A percentile compares a stretch with the other conserved stretches of the same genome.
Evolutionary conservation across 1,140 invertebrate genomes (phyloP).

Genomic region (Gerris buenoi): DNA sequence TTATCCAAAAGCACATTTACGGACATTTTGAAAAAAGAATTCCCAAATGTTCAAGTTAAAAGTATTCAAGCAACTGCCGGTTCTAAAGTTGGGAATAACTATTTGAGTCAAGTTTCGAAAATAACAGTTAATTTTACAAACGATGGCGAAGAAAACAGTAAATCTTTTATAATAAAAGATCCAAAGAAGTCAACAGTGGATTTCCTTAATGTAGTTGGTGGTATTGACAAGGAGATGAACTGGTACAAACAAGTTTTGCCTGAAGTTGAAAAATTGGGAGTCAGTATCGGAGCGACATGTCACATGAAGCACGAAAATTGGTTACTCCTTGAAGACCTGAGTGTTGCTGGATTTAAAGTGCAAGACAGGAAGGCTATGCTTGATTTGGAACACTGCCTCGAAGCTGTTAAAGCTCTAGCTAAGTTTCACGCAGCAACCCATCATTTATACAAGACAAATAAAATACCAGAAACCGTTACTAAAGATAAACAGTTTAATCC

Average conservation of each 20-base stretch:
- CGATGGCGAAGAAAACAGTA: background rate
- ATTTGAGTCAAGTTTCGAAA: background rate
- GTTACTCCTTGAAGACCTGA: conserved; percentile 21
- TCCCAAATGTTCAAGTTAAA: background rate
- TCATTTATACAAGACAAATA: conserved; percentile 15
- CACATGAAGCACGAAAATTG: conserved; percentile 3
- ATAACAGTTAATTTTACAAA: background rate
- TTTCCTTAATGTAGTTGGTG: background rate
- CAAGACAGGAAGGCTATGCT: conserved; percentile 18
- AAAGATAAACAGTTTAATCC: conserved; percentile 3
- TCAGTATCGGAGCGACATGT: background rate
- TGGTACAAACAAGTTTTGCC: conserved; percentile 10
- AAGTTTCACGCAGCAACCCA: conserved; percentile 20
- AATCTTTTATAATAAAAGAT: background rate
- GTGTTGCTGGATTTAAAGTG: conserved; percentile 19
- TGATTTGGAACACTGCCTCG: conserved; percentile 18
- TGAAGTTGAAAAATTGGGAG: background rate
- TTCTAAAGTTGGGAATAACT: background rate
- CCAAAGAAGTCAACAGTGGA: background rate
- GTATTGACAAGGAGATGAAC: conserved; percentile 6
- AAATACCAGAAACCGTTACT: background rate
- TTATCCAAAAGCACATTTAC: no score
- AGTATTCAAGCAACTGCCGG: background rate
- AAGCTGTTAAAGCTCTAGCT: conserved; percentile 19
- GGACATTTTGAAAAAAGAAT: background rate